These are phyloP conservation scores for Sitobion miscanthi DNA, from an alignment of 1,140 invertebrate species.

Conservation along the genomic window DNA sequence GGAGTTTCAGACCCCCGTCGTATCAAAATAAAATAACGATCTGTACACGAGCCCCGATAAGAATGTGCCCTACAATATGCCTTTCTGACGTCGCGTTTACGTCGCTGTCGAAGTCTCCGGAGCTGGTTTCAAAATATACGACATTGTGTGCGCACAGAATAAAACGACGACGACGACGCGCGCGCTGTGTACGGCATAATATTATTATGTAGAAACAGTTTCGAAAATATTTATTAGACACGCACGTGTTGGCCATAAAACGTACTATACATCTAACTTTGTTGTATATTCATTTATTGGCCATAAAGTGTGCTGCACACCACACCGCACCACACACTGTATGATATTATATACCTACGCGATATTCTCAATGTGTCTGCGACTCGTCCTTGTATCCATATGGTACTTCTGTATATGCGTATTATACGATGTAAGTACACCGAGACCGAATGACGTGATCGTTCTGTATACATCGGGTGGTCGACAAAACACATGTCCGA, in stretches of 20 bases:
- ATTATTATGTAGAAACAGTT: background rate
- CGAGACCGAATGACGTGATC: background rate
- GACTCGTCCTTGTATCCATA: conserved; percentile 4
- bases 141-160: background rate
- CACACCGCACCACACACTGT: background rate
- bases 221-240: background rate
- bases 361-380: background rate
- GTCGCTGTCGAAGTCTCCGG: background rate
- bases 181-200: background rate
- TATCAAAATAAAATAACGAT: background rate
- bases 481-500: background rate
- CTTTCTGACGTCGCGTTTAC: background rate
- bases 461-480: background rate
- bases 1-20: background rate
- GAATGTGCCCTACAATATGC: background rate
- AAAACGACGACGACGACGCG: background rate
- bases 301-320: background rate
- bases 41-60: background rate
- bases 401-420: background rate
- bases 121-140: background rate
- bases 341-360: background rate
- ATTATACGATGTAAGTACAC: background rate
- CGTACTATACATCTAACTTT: background rate
- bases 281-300: conserved; percentile 16
- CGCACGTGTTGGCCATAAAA: conserved; percentile 32